Evolutionary conservation across 2,888 invertebrate genomes (phyloP), one percentile per base, ranked within the genome.

Genomic region (Ptychoptera albimana): DNA sequence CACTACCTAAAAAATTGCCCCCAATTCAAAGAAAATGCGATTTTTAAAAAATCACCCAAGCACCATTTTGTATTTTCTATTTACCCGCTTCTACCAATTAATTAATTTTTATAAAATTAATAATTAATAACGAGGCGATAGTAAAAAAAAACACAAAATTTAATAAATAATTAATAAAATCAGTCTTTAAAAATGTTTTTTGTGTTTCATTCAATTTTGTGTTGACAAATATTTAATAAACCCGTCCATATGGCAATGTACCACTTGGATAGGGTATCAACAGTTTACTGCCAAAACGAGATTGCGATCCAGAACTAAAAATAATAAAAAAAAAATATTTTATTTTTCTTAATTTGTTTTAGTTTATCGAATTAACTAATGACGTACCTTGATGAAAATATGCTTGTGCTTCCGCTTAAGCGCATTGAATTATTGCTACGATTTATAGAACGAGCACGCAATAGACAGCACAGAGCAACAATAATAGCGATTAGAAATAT

Each of bases 401-500:
- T 49, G 37, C 51, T 52, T 5, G 49, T 48, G 23, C 46, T 50
- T 13, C 23, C 23, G 7, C 23, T 23, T 23, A 23, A 5, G 3
- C 23, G 23, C 23, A 43, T 10, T 14, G 47, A 52, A n/a, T 49
- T 46, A 5, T 51, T 54, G 32, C 54, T 50, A 8, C 56, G 55
- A 16, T 23, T 23, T 23, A 23, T 23, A 4, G 58, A 65, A 56
- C 77, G 69, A 9, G 77, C 74, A 56, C 75, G 68, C 53, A 79
- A 66, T 42, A 82, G 60, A 3, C 79, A 78, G 34, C 74, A 73
- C 46, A 80, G 75, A 3, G 81, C 77, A 10, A 82, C 75, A 3
- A 79, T 71, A 8, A 82, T 74, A 8, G 82, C 83, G 45, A 75
- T 68, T 1, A 84, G 63, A 59, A 84, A 80, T 49, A 84, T 76